Base-by-base conservation (phyloP, 2,888 invertebrate species). In the Stomorhina lunata region DNA sequence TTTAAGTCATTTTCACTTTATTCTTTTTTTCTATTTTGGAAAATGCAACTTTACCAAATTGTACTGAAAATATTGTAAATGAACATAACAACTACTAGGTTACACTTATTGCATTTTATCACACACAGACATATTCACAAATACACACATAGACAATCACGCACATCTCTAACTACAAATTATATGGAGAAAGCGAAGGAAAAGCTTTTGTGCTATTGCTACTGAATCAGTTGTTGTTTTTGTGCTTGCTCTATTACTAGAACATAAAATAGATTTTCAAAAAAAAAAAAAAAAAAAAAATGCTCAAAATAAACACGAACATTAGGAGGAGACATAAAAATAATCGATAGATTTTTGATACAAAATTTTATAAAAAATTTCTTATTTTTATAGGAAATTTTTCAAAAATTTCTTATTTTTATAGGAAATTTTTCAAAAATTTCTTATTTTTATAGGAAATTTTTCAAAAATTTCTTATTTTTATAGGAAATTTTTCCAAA, bases 1-100 rank as follows among this genome's bases (percentile, higher is more conserved):
- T 66, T 50, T 9, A 20, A 55, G 43, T 55, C 20, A 32, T 27
- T 65, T 25, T 25, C 32, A 12, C 9, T 48, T n/a, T 40, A 15
- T 20, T 37, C 22, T 57, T 57, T 68, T 50, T 48, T n/a, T 27
- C 37, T 43, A 40, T 57, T 71, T 57, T 32, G 43, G 40, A 29
- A 61, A 25, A 61, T 37, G 27, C 32, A 25, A 12, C 6, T 43
- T 45, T 71, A 32, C 32, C 17, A 40, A 81, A 77, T 77, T 76
- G 40, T 81, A 65, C 29, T 61, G 61, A n/a, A 71, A 65, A 63
- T 65, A 40, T 76, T 71, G 65, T 71, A 73, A 63, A 73, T 61
- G 68, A 73, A 80, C 50, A 66, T 20, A 65, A 65, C 65, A 59
- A 32, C 4, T 34, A 59, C 27, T 27, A 0, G 22, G 29, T n/a